phyloP scores from a whole-genome alignment of 1,140 invertebrate genomes.

The Centruroides vittatus region DNA sequence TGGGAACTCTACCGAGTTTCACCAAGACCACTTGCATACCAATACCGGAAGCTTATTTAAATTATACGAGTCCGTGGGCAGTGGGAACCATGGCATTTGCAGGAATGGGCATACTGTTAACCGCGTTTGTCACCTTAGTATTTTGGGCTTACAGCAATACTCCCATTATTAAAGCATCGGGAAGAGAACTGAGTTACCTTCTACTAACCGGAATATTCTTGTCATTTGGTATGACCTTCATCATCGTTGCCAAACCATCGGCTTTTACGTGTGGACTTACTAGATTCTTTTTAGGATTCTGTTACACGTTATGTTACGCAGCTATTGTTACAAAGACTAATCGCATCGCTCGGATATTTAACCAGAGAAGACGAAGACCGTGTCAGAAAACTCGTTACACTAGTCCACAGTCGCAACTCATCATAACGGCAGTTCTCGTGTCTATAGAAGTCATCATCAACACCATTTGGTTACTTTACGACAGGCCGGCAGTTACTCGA shows the following conservation, averaged over 20 bases:
- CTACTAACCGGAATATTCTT: constrained; percentile 35
- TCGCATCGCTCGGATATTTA: constrained; percentile 41
- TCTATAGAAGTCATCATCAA: constrained; percentile 37
- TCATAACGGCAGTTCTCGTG: constrained; percentile 37
- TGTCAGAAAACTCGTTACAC: constrained; percentile 30
- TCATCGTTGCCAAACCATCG: constrained; percentile 36
- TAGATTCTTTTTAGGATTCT: constrained; percentile 38
- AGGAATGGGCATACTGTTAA: constrained; percentile 59
- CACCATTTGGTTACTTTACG: constrained; percentile 33
- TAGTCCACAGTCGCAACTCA: constrained; percentile 36
- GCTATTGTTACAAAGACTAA: constrained; percentile 44
- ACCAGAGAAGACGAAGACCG: constrained; percentile 27
- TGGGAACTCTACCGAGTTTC: constrained; percentile 29
- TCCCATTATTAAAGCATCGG: constrained; percentile 43
- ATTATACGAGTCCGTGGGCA: constrained; percentile 39
- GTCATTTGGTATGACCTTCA: constrained; percentile 41
- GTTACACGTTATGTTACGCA: constrained; percentile 41
- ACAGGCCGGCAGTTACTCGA: constrained; percentile 30
- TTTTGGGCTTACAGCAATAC: constrained; percentile 47
- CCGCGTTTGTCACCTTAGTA: constrained; percentile 47
- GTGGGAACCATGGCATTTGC: constrained; percentile 40
- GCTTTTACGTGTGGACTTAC: constrained; percentile 35
- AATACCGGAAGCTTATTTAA: constrained; percentile 39
- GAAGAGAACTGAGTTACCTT: constrained; percentile 35
- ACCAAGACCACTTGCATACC: constrained; percentile 31